Percentiles rank a stretch among this genome's conserved stretches.
phyloP scores from a whole-genome alignment of 2,113 vertebrate genomes.

The Lophochroa leadbeateri region DNA sequence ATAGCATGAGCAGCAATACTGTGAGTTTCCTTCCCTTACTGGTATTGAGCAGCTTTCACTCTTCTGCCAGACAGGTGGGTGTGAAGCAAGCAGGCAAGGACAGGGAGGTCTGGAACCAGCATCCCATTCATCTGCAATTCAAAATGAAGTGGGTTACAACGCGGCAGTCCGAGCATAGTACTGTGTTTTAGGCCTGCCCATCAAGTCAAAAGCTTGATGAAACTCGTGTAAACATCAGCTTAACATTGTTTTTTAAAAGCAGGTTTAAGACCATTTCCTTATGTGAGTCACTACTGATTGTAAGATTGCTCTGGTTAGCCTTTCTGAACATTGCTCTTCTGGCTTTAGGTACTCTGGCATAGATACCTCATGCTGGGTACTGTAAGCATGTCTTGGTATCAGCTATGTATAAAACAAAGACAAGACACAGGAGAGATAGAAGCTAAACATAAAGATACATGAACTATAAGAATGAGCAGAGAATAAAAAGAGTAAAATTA shows the following conservation, averaged over 20 bases:
- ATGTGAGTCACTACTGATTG: background rate
- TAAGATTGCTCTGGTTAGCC: background rate
- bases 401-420: background rate
- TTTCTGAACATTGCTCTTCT: background rate
- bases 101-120: constrained; percentile 71
- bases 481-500: background rate
- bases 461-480: background rate
- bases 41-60: constrained; percentile 76
- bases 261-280: background rate
- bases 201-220: background rate
- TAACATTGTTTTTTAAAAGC: background rate
- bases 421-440: background rate
- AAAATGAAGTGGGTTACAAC: background rate
- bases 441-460: background rate
- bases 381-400: background rate
- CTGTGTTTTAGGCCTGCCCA: background rate
- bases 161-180: background rate
- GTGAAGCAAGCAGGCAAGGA: constrained; percentile 78
- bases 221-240: background rate
- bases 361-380: background rate
- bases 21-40: constrained; percentile 55
- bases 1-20: background rate
- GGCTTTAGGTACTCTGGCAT: background rate
- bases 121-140: constrained; percentile 68
- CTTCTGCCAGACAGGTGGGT: constrained; percentile 80